Evolutionary conservation across 2,888 invertebrate species (phyloP).

Genomic region (Tryphoninae sp.): DNA sequence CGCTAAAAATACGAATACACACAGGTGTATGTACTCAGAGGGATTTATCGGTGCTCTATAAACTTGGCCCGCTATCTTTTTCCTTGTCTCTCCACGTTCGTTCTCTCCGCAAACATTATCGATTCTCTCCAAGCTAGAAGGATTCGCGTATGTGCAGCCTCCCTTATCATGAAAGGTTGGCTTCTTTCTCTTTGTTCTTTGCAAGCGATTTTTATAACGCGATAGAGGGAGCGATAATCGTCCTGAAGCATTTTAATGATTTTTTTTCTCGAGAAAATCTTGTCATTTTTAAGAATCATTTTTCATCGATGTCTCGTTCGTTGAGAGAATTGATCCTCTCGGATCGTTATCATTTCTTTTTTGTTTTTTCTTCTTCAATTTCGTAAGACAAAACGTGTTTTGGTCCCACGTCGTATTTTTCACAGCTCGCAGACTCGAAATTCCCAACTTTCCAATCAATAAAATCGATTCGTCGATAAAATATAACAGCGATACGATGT

Average conservation of each 20-base stretch:
- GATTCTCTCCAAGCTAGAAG: conserved; percentile 42
- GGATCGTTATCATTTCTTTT: too few relatives aligned
- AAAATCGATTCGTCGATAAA: neutral
- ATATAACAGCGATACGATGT: conserved; percentile 19
- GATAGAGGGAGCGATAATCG: conserved; percentile 29
- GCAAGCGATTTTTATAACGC: conserved; percentile 30
- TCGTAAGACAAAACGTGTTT: conserved; percentile 46
- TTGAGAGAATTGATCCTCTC: neutral
- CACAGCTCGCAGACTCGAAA: conserved; percentile 30
- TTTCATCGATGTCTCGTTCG: neutral
- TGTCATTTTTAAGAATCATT: neutral
- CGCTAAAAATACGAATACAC: conserved; percentile 22
- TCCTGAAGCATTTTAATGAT: conserved; percentile 4
- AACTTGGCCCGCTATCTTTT: conserved; percentile 37
- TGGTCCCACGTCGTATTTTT: conserved; percentile 52
- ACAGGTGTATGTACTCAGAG: conserved; percentile 20
- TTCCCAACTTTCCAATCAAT: conserved; percentile 21
- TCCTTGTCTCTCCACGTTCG: conserved; percentile 18
- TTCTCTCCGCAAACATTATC: conserved; percentile 48
- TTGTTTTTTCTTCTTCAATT: neutral
- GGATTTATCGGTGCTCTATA: conserved; percentile 31
- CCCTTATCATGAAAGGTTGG: conserved; percentile 26
- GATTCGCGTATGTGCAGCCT: conserved; percentile 39
- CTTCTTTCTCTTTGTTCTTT: conserved; percentile 1
- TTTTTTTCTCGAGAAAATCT: conserved; percentile 14